Percentiles rank a stretch among this genome's conserved stretches.
Conservation (phyloP, 2,888 invertebrate species). For the Dicroscelio sp. region DNA sequence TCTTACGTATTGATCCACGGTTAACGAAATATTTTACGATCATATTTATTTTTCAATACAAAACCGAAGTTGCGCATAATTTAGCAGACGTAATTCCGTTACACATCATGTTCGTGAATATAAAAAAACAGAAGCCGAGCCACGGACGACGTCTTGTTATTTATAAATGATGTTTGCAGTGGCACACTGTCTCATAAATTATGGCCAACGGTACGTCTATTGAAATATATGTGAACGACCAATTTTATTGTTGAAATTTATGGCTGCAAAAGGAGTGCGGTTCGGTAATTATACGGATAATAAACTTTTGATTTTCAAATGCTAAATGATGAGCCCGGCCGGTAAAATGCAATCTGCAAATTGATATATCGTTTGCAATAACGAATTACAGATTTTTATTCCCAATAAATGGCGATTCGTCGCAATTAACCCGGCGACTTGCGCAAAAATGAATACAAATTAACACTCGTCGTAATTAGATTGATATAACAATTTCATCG, state of each 20-base stretch:
- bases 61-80: constrained; percentile 9
- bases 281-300: constrained; percentile 58
- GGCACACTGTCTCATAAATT: too few species aligned
- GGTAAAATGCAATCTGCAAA: not conserved
- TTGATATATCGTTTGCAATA: constrained; percentile 15
- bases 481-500: too few species aligned
- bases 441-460: too few species aligned
- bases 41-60: constrained; percentile 19
- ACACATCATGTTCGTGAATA: not conserved
- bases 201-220: too few species aligned
- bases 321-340: constrained; percentile 2
- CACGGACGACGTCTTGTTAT: constrained; percentile 51
- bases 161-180: constrained; percentile 59
- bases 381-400: not conserved
- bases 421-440: too few species aligned
- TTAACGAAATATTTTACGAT: constrained; percentile 41
- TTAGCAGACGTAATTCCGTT: constrained; percentile 34
- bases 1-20: constrained; percentile 6
- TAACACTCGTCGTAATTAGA: too few species aligned
- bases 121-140: constrained; percentile 8
- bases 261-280: constrained; percentile 14
- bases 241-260: constrained; percentile 53
- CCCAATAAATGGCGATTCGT: not conserved
- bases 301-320: constrained; percentile 52
- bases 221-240: too few species aligned